Evolutionary conservation across 2,113 vertebrate species (phyloP).

Genomic region (Osmerus eperlanus): DNA sequence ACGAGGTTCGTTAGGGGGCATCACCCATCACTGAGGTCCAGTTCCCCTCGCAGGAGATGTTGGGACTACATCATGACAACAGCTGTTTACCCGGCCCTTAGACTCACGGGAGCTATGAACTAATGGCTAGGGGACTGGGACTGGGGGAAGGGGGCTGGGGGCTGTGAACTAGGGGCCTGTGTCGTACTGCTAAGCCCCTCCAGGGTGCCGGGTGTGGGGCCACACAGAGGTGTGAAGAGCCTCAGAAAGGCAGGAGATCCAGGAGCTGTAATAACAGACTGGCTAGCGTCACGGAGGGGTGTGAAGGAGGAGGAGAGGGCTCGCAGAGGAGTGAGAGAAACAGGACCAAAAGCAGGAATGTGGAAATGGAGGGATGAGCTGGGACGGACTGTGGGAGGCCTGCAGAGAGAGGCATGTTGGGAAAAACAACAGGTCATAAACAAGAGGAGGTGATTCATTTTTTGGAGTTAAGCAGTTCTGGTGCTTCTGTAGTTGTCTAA

Average conservation of each 20-base stretch:
- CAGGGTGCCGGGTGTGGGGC: slow-evolving; percentile 29
- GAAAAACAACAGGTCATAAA: too few relatives aligned
- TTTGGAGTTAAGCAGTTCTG: too few relatives aligned
- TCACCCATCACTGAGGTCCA: too few relatives aligned
- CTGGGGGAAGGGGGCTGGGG: slow-evolving; percentile 16
- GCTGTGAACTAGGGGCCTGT: neutral
- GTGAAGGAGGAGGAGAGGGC: slow-evolving; percentile 34
- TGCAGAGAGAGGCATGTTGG: too few relatives aligned
- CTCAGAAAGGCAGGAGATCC: neutral
- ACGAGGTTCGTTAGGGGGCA: slow-evolving; percentile 9
- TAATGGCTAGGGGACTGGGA: slow-evolving; percentile 1
- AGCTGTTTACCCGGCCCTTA: slow-evolving; percentile 28
- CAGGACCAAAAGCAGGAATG: slow-evolving; percentile 43
- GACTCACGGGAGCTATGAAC: slow-evolving; percentile 3
- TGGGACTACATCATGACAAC: slow-evolving; percentile 9
- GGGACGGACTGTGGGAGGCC: neutral
- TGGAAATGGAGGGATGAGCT: slow-evolving; percentile 7
- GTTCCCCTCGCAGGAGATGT: too few relatives aligned
- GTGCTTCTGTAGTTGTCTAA: neutral
- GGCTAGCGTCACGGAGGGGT: slow-evolving; percentile 51
- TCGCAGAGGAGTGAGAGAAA: slow-evolving; percentile 45
- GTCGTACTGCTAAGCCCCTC: slow-evolving; percentile 34
- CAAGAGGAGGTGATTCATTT: too few relatives aligned
- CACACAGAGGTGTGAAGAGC: slow-evolving; percentile 62
- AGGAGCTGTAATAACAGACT: slow-evolving; percentile 45